A percentile compares a stretch with the other conserved stretches of the same genome.
Conservation (phyloP, 2,888 invertebrate genomes). For the Agonopterix subpropinquella region DNA sequence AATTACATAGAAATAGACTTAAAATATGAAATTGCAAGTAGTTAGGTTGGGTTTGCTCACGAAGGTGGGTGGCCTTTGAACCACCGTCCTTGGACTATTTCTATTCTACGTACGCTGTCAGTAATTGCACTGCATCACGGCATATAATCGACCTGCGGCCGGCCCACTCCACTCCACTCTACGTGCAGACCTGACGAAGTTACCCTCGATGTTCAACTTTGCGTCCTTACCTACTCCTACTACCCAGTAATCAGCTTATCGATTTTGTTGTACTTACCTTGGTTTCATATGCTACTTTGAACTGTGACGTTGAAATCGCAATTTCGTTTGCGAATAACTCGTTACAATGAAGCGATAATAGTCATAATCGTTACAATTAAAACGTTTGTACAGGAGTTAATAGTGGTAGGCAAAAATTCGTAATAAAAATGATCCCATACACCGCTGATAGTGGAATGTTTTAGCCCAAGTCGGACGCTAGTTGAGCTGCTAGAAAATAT, state of each 20-base stretch:
- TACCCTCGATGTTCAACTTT: background rate
- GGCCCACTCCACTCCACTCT: constrained; percentile 19
- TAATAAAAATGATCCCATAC: too few relatives aligned
- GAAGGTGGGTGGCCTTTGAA: constrained; percentile 36
- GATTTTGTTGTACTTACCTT: constrained; percentile 2
- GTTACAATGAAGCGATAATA: too few relatives aligned
- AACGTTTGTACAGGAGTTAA: too few relatives aligned
- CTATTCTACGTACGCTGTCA: constrained; percentile 25
- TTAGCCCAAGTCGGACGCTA: too few relatives aligned
- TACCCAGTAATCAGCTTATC: constrained; percentile 4
- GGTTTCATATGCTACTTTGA: too few relatives aligned
- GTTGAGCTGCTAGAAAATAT: too few relatives aligned
- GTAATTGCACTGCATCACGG: constrained; percentile 69
- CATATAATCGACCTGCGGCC: constrained; percentile 33
- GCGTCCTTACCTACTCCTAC: constrained; percentile 1
- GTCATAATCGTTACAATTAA: too few relatives aligned
- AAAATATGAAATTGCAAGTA: background rate
- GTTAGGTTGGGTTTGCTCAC: background rate
- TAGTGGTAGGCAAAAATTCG: too few relatives aligned
- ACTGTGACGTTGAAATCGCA: too few relatives aligned
- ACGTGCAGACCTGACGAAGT: constrained; percentile 8
- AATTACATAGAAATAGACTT: too few relatives aligned
- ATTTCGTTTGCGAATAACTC: too few relatives aligned
- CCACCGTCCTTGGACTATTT: constrained; percentile 64
- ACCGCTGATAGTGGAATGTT: too few relatives aligned